Evolutionary conservation across 1,140 invertebrate genomes (phyloP), one percentile per base, ranked within the genome.

Genomic region (Probaryconus sp.): DNA sequence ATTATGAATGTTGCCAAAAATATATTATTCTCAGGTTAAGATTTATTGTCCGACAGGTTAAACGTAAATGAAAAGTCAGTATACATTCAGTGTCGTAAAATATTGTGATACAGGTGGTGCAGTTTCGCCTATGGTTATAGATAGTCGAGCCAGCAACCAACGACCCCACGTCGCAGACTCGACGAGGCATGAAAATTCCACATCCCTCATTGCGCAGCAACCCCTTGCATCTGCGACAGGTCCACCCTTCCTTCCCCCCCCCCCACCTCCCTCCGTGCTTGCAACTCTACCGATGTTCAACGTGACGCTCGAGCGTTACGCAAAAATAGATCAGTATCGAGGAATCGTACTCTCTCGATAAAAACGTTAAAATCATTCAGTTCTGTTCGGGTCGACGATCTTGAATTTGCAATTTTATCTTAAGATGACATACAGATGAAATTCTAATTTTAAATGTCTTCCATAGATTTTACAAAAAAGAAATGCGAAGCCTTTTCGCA

Each of bases 131-230:
- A 48, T 68, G 33, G 63, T 55, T 75, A 69, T 64, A 64, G 64
- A 69, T 64, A 69, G 64, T 58, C 30, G 18, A 53, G 58, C 30
- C 55, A 30, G 51, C 61, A 55, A 53, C 24, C 69, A 61, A 60
- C 61, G 70, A 65, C 61, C 61, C 63, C 58, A 67, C 64, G 38
- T 64, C 37, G 58, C 64, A 61, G 50, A 13, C 37, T 63, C 58
- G 58, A 24, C 63, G 71, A 68, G 56, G 63, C 63, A 68, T 74
- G 64, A 75, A 75, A 69, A 75, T 69, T 74, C 71, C 61, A 74
- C 60, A 75, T 69, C 72, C 72, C 72, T 75, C 72, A 69, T 75
- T 69, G 63, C 71, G 50, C 71, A 67, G 35, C 60, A 28, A 73
- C 61, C 69, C 69, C 61, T 73, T 65, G 56, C 64, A 63, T 68